phyloP scores from a whole-genome alignment of 2,113 vertebrate genomes.

The Gasterosteus nipponicus region DNA sequence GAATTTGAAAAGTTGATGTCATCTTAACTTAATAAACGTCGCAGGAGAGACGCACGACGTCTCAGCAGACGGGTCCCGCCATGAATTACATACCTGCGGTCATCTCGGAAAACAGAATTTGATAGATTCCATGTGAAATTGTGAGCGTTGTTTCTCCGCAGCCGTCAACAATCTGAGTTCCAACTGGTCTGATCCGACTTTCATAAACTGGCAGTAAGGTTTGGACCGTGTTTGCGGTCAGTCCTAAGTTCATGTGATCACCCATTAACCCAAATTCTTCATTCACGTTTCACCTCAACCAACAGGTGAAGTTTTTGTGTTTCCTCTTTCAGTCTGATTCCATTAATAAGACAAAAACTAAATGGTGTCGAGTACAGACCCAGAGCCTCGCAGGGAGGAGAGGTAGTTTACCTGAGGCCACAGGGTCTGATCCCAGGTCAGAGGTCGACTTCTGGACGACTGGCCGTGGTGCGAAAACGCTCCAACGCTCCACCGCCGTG shows the following conservation, averaged over 20 bases:
- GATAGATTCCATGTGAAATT: slow-evolving; percentile 17
- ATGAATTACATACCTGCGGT: slow-evolving; percentile 54
- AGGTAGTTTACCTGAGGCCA: slow-evolving; percentile 44
- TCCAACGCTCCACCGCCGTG: slow-evolving; percentile 84
- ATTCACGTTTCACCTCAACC: rapidly evolving
- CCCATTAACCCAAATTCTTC: slow-evolving; percentile 18
- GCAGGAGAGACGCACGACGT: too few relatives aligned
- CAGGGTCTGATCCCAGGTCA: slow-evolving; percentile 83
- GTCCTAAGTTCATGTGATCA: slow-evolving; percentile 52
- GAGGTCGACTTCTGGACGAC: slow-evolving; percentile 84
- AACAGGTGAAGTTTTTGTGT: not conserved
- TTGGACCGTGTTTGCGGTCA: slow-evolving; percentile 3
- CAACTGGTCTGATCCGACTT: not conserved
- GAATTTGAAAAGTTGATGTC: not conserved
- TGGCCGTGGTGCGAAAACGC: slow-evolving; percentile 85
- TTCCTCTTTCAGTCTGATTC: not conserved
- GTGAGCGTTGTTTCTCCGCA: not conserved
- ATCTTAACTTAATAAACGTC: too few relatives aligned
- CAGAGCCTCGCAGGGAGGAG: not conserved
- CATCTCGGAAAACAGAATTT: slow-evolving; percentile 43
- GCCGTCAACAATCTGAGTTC: not conserved
- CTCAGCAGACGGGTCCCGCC: not conserved
- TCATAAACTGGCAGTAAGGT: not conserved
- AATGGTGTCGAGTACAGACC: not conserved
- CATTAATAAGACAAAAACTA: too few relatives aligned